Evolutionary conservation across 2,113 vertebrate genomes (phyloP), one percentile per base, ranked within the genome.

Genomic region (Monopterus albus): DNA sequence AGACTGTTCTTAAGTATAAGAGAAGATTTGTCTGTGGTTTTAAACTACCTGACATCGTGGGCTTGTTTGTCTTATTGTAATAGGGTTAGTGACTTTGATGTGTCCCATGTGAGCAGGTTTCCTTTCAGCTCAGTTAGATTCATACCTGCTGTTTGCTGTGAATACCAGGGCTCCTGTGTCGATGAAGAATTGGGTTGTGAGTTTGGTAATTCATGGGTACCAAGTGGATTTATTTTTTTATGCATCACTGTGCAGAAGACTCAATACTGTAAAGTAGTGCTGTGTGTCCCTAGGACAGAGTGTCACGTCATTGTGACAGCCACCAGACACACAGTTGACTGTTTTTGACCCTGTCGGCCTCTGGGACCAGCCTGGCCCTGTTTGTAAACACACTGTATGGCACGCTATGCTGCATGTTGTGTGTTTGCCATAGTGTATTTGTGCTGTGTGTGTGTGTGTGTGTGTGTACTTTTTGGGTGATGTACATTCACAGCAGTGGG

Each of bases 301-400:
- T 52, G 75, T 61, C 62, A 56, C 61, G 42, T 82, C 65, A 75
- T 69, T 46, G 50, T 47, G 72, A 67, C 82, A 64, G 81, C 84
- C 79, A 89, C 82, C 89, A 89, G 87, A 89, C 88, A 72, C 72
- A 57, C 76, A 69, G 73, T 91, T 89, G 85, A 89, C 80, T 88
- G 72, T 81, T 64, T 61, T 80, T 91, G 87, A 90, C 90, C 89
- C 82, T 15, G 74, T 85, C 81, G 86, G 81, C 88, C 90, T 74
- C 58, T 81, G 88, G 85, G 87, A 85, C 50, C 71, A 49, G 71
- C 78, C 69, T 2, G 2, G 63, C 47, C 59, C 77, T 81, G 81
- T 83, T 72, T 83, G 65, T 72, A 25, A 60, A 74, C 79, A 62
- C 70, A 62, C 68, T 62, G 43, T 64, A 56, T 38, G 55, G 76